Evolutionary conservation across 1,140 invertebrate species (phyloP).

Genomic region (Zaprionus gabonicus): DNA sequence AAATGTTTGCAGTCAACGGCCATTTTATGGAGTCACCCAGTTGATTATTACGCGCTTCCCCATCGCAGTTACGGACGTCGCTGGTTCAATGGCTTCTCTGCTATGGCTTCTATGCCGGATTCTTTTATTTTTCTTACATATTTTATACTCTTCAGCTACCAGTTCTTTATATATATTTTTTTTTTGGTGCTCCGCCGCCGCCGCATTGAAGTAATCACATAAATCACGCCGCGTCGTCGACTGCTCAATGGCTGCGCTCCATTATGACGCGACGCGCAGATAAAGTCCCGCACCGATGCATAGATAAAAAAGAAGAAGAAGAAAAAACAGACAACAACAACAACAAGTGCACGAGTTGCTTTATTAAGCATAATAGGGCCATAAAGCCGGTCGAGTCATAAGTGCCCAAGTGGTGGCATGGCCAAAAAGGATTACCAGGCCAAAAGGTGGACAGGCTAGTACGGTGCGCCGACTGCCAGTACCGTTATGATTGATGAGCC

Average conservation of each 20-base stretch:
- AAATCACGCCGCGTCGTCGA: constrained; percentile 71
- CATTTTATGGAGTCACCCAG: constrained; percentile 46
- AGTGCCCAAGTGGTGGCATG: constrained; percentile 34
- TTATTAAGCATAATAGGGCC: constrained; percentile 80
- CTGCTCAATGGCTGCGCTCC: constrained; percentile 54
- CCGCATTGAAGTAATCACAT: constrained; percentile 82
- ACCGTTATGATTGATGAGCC: constrained; percentile 73
- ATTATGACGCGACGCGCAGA: constrained; percentile 79
- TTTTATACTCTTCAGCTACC: constrained; percentile 2
- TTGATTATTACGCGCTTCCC: constrained; percentile 49
- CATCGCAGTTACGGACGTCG: constrained; percentile 5
- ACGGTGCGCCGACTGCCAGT: constrained; percentile 11
- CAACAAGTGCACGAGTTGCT: constrained; percentile 44
- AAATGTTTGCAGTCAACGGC: constrained; percentile 73
- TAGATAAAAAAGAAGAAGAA: constrained; percentile 66
- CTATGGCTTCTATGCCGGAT: not conserved
- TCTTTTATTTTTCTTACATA: constrained; percentile 37
- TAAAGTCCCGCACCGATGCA: constrained; percentile 64
- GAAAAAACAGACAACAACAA: constrained; percentile 47
- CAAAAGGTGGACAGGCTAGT: constrained; percentile 43
- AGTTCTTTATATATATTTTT: constrained; percentile 21
- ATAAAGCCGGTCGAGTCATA: constrained; percentile 78
- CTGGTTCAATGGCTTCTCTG: constrained; percentile 32
- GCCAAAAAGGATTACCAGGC: constrained; percentile 60
- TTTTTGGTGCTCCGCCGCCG: constrained; percentile 52